Evolutionary conservation across 2,797 vertebrate genomes (phyloP).

Genomic region (Acestrorhynchus altus): DNA sequence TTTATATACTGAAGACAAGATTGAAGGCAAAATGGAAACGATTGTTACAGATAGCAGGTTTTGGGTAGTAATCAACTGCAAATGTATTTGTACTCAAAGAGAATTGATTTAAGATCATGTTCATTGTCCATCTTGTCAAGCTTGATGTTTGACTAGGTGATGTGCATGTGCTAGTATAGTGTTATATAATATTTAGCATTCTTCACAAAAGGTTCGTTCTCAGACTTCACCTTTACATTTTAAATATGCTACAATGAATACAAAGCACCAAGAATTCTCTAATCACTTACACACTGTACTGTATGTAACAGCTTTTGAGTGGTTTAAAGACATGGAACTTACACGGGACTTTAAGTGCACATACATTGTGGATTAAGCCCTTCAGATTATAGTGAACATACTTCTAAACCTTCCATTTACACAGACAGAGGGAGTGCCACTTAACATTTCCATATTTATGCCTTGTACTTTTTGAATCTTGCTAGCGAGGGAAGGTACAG

Average conservation of each 20-base stretch:
- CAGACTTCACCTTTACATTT: not conserved
- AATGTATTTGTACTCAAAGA: too few species aligned
- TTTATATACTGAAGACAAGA: not conserved
- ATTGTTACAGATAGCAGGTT: too few species aligned
- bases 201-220: not conserved
- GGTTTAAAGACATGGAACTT: not conserved
- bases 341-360: not conserved
- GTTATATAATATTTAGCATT: not conserved
- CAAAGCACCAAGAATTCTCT: not conserved
- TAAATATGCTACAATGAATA: not conserved
- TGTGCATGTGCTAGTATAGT: not conserved
- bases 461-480: not conserved
- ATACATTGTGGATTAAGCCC: not conserved
- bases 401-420: not conserved
- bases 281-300: not conserved
- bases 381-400: not conserved
- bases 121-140: too few species aligned
- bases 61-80: too few species aligned
- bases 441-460: slow-evolving; percentile 14
- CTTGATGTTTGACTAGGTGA: too few species aligned
- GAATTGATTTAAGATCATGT: not conserved
- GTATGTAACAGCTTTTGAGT: slow-evolving; percentile 5
- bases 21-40: not conserved
- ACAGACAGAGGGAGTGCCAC: not conserved
- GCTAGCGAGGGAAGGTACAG: not conserved